These are phyloP conservation scores for Clarias macrocephalus DNA, from an alignment of 2,113 vertebrate genomes.

Conservation along the genomic window DNA sequence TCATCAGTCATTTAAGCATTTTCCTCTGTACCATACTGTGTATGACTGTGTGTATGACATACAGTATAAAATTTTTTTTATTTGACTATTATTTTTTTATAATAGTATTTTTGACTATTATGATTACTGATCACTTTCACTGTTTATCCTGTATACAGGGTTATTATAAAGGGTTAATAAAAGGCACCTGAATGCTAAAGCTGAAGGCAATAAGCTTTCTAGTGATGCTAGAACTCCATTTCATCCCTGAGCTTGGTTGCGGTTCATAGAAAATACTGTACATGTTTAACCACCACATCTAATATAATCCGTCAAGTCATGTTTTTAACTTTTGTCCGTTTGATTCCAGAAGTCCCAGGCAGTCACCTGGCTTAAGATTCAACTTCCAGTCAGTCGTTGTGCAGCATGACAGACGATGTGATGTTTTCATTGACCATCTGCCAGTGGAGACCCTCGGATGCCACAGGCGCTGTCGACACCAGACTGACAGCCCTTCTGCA, in stretches of 20 bases:
- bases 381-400: slow-evolving; percentile 25
- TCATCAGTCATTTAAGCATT: too few species aligned
- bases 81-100: too few species aligned
- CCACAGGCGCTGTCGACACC: slow-evolving; percentile 13
- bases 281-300: not conserved
- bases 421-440: slow-evolving; percentile 53
- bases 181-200: not conserved
- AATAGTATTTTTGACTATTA: too few species aligned
- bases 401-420: slow-evolving; percentile 41
- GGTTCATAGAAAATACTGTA: not conserved
- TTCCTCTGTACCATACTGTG: too few species aligned
- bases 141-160: too few species aligned
- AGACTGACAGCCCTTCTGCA: slow-evolving; percentile 47
- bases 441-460: slow-evolving; percentile 32
- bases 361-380: slow-evolving; percentile 22
- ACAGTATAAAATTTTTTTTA: too few species aligned
- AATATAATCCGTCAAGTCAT: not conserved
- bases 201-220: not conserved
- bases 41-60: too few species aligned
- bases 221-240: not conserved
- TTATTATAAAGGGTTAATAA: not conserved
- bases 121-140: too few species aligned
- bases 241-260: not conserved
- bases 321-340: not conserved
- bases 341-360: not conserved